Evolutionary conservation across 2,113 vertebrate species (phyloP).

Genomic region (Thermophis baileyi): DNA sequence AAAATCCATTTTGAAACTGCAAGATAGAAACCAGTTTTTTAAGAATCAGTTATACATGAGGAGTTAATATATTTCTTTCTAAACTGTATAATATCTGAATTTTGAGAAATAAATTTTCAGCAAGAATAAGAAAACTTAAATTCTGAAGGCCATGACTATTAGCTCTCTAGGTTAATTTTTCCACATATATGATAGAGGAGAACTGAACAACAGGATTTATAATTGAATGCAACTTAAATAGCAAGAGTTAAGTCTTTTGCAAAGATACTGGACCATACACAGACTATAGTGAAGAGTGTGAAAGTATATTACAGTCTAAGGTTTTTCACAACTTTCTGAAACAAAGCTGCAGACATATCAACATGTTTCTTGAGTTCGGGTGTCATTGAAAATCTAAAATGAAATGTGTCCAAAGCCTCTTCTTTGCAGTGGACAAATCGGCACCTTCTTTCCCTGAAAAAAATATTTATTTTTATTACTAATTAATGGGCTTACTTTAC

Average conservation of each 20-base stretch:
- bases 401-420: background rate
- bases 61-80: background rate
- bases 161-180: background rate
- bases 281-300: conserved; percentile 14
- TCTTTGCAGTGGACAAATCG: conserved; percentile 19
- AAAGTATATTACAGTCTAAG: background rate
- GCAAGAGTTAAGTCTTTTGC: background rate
- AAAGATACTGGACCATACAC: background rate
- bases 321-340: background rate
- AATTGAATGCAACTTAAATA: background rate
- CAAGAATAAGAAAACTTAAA: background rate
- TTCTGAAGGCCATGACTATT: conserved; percentile 15
- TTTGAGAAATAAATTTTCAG: conserved; percentile 23
- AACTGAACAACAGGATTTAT: background rate
- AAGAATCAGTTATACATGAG: background rate
- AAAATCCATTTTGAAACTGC: background rate
- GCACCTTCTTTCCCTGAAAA: background rate
- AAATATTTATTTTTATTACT: conserved; percentile 21
- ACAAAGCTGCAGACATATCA: background rate
- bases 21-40: background rate
- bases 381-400: conserved; percentile 16
- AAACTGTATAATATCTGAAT: background rate
- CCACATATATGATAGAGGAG: background rate
- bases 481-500: conserved; percentile 45
- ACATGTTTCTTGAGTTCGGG: background rate